phyloP scores from a whole-genome alignment of 2,113 vertebrate genomes.

The Poeciliopsis prolifica region DNA sequence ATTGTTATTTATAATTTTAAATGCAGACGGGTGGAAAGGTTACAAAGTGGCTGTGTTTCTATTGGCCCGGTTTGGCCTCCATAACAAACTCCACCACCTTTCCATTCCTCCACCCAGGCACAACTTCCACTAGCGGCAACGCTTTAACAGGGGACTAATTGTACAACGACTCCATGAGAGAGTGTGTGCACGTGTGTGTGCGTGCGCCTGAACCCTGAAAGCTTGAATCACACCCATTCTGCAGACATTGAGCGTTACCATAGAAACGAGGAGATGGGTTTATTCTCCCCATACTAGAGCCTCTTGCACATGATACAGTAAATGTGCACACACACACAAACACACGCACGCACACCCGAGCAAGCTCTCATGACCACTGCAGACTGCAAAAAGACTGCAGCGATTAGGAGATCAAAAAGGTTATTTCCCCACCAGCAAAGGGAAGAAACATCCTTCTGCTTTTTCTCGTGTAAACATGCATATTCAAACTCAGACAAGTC shows the following conservation, averaged over 20 bases:
- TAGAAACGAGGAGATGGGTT: constrained; percentile 74
- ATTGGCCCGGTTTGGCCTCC: constrained; percentile 22
- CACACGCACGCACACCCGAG: constrained; percentile 27
- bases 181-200: constrained; percentile 37
- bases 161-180: constrained; percentile 38
- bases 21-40: constrained; percentile 19
- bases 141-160: constrained; percentile 71
- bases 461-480: constrained; percentile 21
- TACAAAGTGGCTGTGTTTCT: constrained; percentile 43
- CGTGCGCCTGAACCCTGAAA: constrained; percentile 64
- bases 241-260: constrained; percentile 75
- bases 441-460: constrained; percentile 64
- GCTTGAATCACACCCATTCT: constrained; percentile 78
- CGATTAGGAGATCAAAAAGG: constrained; percentile 52
- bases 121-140: constrained; percentile 60
- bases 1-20: not conserved
- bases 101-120: constrained; percentile 40
- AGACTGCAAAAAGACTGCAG: constrained; percentile 51
- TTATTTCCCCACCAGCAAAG: constrained; percentile 49
- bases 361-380: constrained; percentile 35
- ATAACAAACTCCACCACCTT: constrained; percentile 27
- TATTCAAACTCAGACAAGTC: constrained; percentile 11
- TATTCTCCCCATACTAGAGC: constrained; percentile 62
- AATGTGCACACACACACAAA: constrained; percentile 37
- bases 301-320: constrained; percentile 46